Evolutionary conservation across 2,888 invertebrate species (phyloP), one percentile per base, ranked within the genome.

Genomic region (Pseudeuparius sepicola): DNA sequence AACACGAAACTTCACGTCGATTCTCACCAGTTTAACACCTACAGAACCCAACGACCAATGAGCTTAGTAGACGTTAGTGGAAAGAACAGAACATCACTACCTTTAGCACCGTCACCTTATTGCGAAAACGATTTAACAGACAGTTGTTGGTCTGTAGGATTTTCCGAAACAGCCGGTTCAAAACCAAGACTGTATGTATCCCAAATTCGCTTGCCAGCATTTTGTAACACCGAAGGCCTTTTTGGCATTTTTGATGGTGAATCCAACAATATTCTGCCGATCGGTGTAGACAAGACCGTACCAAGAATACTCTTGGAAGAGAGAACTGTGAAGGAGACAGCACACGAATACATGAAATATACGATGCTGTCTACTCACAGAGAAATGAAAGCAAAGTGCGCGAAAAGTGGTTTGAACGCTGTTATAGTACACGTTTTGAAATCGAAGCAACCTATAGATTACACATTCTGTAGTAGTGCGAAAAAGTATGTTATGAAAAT

Each of bases 1-100:
- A 88, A 88, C 53, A 69, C 76, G 26, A 78, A 83, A 50, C 64
- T 88, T 5, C 83, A 83, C 61, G 84, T 88, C 2, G 87, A 88
- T 53, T 81, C 84, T 9, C 73, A 81, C 25, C 85, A 87, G 57
- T 80, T 87, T 44, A 79, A 78, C 56, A 76, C 74, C 3, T 86
- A 85, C 51, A 45, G 82, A 60, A 79, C 81, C 23, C 81, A 84
- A 55, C 65, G 86, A 25, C 82, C 84, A 3, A 73, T 87, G 63
- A 86, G 85, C 51, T 64, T 88, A 14, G 80, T 88, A 1, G 87
- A 88, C 55, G 87, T 87, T 1, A 83, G 85, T 0, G 87, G 87
- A 9, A 77, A 80, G 51, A 84, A 83, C 59, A 63, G 78, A 11
- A 70, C 70, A 0, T 73, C 75, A 38, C 53, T 83, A 34, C 80